Evolutionary conservation across 2,888 invertebrate genomes (phyloP), one percentile per base, ranked within the genome.

Genomic region (Mylabris sibirica): DNA sequence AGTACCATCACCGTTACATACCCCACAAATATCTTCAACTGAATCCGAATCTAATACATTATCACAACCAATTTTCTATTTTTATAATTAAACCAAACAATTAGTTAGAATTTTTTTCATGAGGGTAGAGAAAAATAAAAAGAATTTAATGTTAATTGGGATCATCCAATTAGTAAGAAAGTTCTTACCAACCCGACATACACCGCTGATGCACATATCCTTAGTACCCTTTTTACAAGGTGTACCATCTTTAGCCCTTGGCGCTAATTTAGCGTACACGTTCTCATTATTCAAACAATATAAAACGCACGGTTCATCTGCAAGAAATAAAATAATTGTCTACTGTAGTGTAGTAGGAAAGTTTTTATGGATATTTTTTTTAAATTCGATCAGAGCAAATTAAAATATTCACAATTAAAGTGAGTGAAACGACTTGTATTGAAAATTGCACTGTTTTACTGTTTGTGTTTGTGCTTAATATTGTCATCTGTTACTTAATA

Each of bases 1-100:
- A 0, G 89, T 89, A 1, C 91, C 91, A 80, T 91, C 90, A 0
- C 92, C 91, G 73, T 90, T 89, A 78, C 92, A 92, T 53, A 90
- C 86, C 1, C 92, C 92, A 78, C 92, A 92, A 35, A 87, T 84
- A 80, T 92, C 91, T 78, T 91, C 91, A 20, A 87, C 86, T 0
- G 90, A 90, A 65, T 87, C 86, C 0, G 91, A 91, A 77, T 90
- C 89, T 24, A 92, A 84, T 44, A 84, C 84, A 86, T 89, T 89
- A 80, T 92, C 91, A 82, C 92, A 92, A 2, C 91, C 90, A 14
- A 92, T 88, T 79, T 87, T 87, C 91, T 91, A 49, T 44, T 26
- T 44, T 20, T 9, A 20, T 6, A 11, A 20, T 49, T 49, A n/a
- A 11, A 9, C 3, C 20, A 49, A 81, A 49, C 79, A 72, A 60